Base-by-base conservation (phyloP, 2,797 vertebrate species). In the Melanotaenia boesemani region DNA sequence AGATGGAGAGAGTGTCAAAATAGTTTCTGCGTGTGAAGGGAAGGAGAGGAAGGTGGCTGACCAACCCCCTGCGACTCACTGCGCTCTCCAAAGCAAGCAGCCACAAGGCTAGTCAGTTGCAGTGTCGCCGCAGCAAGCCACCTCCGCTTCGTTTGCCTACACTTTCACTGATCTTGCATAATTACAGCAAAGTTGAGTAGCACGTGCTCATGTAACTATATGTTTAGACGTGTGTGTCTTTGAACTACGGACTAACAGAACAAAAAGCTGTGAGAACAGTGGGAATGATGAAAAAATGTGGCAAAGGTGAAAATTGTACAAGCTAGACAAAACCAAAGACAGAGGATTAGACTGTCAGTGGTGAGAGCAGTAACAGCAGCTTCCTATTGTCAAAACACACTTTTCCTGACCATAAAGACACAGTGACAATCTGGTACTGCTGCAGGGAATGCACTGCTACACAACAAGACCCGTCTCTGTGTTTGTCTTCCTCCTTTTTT, bases 1-100 rank as follows among this genome's bases (percentile, higher is more conserved):
- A 65, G 76, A 81, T 30, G 44, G 83, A 46, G 79, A 88, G 67
- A 75, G 86, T 87, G 90, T 91, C 91, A 88, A 85, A 92, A 91
- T 85, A 83, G 90, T 91, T 90, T 86, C 80, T 71, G 70, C 58
- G 84, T 76, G 85, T 86, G 87, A 88, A 85, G 63, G 77, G 71
- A 80, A 77, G 72, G 70, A 74, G 70, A 81, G 77, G 76, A 77
- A 80, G 82, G 80, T 72, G 78, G 77, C 62, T 70, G 76, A 85
- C 77, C 79, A 80, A 83, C 79, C 79, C 54, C 46, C 80, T 83
- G 86, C 63, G 82, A 87, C 74, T 34, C 75, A 88, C 83, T 87
- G 81, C 77, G 83, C 82, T 79, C 70, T 75, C 78, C 37, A 30
- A 89, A 84, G 81, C 78, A 77, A 84, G 74, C 84, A 56, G 76